Evolutionary conservation across 2,888 invertebrate genomes (phyloP).

Genomic region (Thecophora atra): DNA sequence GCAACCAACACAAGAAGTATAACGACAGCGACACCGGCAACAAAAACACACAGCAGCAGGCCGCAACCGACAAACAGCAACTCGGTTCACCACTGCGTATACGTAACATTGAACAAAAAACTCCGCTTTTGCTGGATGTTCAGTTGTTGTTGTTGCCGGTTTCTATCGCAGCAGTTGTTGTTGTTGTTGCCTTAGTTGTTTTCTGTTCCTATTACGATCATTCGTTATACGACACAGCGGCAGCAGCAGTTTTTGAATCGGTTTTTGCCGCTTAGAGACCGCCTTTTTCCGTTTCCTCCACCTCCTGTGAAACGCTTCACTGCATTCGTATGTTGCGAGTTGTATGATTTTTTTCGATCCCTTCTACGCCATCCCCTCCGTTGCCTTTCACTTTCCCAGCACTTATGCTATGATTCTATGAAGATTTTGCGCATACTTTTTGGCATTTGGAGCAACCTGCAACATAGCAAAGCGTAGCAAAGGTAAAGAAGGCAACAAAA

Average conservation of each 20-base stretch:
- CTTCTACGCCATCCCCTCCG: neutral
- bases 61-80: slow-evolving; percentile 23
- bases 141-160: slow-evolving; percentile 7
- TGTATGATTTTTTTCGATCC: neutral
- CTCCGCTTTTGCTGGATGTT: neutral
- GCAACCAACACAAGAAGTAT: slow-evolving; percentile 6
- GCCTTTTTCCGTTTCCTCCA: neutral
- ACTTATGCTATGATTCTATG: slow-evolving; percentile 18
- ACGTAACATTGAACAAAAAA: slow-evolving; percentile 35
- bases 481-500: slow-evolving; percentile 1
- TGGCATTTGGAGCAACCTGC: slow-evolving; percentile 38
- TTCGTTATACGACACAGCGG: neutral
- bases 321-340: slow-evolving; percentile 24
- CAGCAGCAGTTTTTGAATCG: slow-evolving; percentile 21
- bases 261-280: slow-evolving; percentile 3
- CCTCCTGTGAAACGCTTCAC: slow-evolving; percentile 4
- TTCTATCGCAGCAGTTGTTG: neutral
- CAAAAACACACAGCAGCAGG: neutral
- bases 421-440: slow-evolving; percentile 45
- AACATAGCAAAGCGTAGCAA: neutral
- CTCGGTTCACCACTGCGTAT: slow-evolving; percentile 43
- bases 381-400: neutral
- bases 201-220: slow-evolving; percentile 9
- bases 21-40: slow-evolving; percentile 1
- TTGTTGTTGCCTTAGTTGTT: slow-evolving; percentile 7